Base-by-base conservation (phyloP, 2,888 invertebrate species). In the Athalia circularis region DNA sequence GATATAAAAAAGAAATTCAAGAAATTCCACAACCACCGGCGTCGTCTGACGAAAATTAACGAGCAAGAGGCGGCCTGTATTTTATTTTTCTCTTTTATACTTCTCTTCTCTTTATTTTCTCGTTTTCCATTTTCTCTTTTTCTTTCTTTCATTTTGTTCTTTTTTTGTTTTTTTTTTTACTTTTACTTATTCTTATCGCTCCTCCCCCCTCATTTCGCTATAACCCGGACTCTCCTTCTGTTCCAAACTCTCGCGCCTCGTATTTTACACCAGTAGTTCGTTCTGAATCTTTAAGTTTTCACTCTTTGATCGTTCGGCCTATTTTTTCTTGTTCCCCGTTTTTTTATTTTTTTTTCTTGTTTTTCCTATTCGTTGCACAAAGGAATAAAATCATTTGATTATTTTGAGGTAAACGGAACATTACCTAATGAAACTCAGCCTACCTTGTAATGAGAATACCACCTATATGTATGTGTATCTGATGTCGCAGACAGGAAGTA, bases 31-130 rank as follows among this genome's bases (percentile, higher is more conserved):
- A 8, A 54, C n/a, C 54, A 54, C 3, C n/a, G 54, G n/a, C 8
- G 29, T 67, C 4, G 48, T 50, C 48, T 67, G 65, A 67, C n/a
- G 47, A 65, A 65, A 65, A 65, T 65, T 65, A 65, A 47, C 47
- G 65, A 65, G 11, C 65, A 15, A 48, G 65, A 13, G 64, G 45
- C 43, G 11, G 43, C n/a, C 64, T 45, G 45, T 45, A 29, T 29
- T 6, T 43, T 64, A 67, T 67, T 50, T 67, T 67, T 4, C 11
- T 64, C 45, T 45, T 45, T 64, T 64, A 64, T 64, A 11, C 5
- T 6, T 6, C 3, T 4, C 50, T 13, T n/a, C 11, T 13, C 45
- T n/a, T 6, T 6, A 9, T 4, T 67, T 13, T n/a, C 11, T 13
- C 15, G n/a, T 3, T 5, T 50, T 47, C 65, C 29, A 7, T 47